A percentile compares a stretch with the other conserved stretches of the same genome.
Conservation (phyloP, 2,888 invertebrate species). For the Hyalella azteca region DNA sequence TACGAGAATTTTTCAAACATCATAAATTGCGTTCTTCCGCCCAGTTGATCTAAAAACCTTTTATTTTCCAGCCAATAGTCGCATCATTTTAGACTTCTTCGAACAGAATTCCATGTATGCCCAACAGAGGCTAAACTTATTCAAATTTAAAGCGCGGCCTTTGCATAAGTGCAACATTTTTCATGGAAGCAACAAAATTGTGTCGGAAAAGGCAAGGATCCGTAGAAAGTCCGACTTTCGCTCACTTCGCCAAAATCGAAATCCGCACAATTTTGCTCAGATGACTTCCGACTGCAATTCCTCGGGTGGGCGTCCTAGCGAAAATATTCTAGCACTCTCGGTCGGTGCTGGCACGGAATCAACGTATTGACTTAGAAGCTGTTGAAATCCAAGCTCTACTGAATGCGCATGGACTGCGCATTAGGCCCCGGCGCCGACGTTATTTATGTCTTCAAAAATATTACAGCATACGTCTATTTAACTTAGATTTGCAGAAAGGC, state of each 20-base stretch:
- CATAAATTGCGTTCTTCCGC: no score
- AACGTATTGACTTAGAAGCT: not conserved
- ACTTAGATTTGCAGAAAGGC: no score
- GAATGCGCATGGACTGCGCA: no score
- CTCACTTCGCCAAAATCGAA: conserved; percentile 10
- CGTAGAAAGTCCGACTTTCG: not conserved
- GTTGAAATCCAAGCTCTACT: no score
- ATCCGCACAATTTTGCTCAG: conserved; percentile 33
- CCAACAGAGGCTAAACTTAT: conserved; percentile 15
- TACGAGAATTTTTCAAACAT: no score
- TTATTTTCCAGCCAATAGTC: not conserved
- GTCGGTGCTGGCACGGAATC: not conserved
- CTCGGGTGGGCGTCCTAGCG: not conserved
- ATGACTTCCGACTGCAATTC: conserved; percentile 19
- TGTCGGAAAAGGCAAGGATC: not conserved
- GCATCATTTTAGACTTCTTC: conserved; percentile 2
- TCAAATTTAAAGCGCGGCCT: conserved; percentile 23
- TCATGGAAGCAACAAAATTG: conserved; percentile 26
- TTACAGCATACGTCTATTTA: no score
- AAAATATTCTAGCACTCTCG: not conserved
- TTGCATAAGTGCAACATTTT: conserved; percentile 35
- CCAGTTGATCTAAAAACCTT: no score
- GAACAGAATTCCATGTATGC: not conserved
- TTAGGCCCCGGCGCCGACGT: no score
- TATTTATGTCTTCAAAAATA: no score